Evolutionary conservation across 2,113 vertebrate species (phyloP).

Genomic region (Tragelaphus buxtoni): DNA sequence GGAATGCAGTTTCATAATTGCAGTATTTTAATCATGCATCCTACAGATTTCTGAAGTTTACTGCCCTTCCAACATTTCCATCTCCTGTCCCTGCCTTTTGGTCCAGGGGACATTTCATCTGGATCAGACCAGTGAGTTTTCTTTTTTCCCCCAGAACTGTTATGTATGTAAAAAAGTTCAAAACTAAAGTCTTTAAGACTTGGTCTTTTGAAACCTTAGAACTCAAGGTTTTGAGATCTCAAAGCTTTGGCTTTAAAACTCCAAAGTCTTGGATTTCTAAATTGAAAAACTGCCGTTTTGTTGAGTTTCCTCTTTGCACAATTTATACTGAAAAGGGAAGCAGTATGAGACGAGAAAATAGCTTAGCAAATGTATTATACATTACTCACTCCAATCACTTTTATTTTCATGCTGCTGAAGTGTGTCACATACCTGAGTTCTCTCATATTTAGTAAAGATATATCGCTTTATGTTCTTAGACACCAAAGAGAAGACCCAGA

Average conservation of each 20-base stretch:
- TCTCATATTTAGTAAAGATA: no score
- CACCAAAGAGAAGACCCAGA: no score
- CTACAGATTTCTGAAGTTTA: background rate
- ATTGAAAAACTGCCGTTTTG: background rate
- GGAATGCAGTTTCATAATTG: background rate
- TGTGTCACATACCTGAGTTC: background rate
- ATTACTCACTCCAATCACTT: background rate
- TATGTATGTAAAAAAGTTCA: background rate
- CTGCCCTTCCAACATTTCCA: background rate
- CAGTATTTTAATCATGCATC: background rate
- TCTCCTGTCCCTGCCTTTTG: background rate
- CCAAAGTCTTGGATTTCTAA: background rate
- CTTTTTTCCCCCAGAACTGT: background rate
- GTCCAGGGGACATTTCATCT: background rate
- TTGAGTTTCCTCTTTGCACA: background rate
- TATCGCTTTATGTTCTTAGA: no score
- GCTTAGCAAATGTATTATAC: background rate
- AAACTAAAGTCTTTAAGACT: background rate
- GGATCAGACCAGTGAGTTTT: background rate
- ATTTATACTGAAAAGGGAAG: background rate
- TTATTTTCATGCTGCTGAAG: slow-evolving; percentile 8
- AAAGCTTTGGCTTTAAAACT: background rate
- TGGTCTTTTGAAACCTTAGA: background rate
- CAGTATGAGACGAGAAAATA: background rate
- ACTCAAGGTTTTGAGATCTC: background rate